Evolutionary conservation across 2,797 vertebrate species (phyloP).

Genomic region (Pseudocheirus occidentalis): DNA sequence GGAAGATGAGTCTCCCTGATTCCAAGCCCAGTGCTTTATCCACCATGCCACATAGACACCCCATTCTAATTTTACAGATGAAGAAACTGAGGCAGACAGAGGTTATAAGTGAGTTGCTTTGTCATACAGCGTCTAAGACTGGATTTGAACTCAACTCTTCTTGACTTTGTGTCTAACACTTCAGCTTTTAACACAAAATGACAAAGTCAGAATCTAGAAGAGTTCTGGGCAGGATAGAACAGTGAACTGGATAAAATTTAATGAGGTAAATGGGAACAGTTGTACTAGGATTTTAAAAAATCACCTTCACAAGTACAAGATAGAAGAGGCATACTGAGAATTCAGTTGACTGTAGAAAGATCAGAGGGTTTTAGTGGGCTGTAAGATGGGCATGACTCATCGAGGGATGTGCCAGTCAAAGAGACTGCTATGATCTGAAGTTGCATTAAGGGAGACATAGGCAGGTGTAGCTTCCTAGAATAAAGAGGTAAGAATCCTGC

Average conservation of each 20-base stretch:
- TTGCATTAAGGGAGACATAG: background rate
- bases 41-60: background rate
- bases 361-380: background rate
- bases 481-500: background rate
- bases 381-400: background rate
- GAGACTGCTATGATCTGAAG: background rate
- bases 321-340: background rate
- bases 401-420: background rate
- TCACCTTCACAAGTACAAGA: background rate
- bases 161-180: background rate
- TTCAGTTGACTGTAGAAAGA: background rate
- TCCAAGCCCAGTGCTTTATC: background rate
- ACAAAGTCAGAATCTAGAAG: background rate
- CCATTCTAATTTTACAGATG: background rate
- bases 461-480: background rate
- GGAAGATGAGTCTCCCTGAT: background rate
- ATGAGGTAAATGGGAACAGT: background rate
- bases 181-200: background rate
- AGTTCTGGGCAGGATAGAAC: background rate
- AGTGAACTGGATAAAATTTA: background rate
- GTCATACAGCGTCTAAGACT: background rate
- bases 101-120: background rate
- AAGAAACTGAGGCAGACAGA: background rate
- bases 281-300: background rate
- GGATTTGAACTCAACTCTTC: background rate